Evolutionary conservation across 2,797 vertebrate species (phyloP), one percentile per base, ranked within the genome.

Genomic region (Microhierax caerulescens): DNA sequence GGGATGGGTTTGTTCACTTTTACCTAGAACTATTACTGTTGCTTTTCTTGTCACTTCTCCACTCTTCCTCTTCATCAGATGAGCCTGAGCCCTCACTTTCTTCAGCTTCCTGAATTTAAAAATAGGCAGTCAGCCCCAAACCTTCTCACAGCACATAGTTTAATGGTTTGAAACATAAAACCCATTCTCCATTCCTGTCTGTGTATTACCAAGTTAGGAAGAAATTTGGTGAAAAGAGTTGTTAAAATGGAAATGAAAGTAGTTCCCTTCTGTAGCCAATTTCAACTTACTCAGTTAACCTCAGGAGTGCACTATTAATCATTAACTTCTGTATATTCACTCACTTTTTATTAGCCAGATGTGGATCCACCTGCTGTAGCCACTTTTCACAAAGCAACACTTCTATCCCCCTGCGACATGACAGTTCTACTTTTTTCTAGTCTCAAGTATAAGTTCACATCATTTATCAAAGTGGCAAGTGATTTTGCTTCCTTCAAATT

Each of bases 21-120:
- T 98, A 99, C 99, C 99, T 99, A 16, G 99, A 99, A 95, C 98
- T 99, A 87, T 99, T 97, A 65, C 97, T 98, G 73, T 98, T 99
- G 95, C 98, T 99, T 69, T 98, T 99, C 98, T 99, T 97, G 64
- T 98, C 99, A 97, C 99, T 99, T 60, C 98, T 99, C 99, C 99
- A 99, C 73, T 99, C 98, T 17, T 99, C 99, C 28, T 99, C 98
- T 73, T 98, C 99, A 85, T 98, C 98, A 39, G 99, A 99, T 5
- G 98, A 99, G 60, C 92, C 94, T 73, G 97, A 97, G 16, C 88
- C 97, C 82, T 98, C 98, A 92, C 98, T 98, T 60, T 97, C 98
- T 77, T 98, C 98, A 59, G 97, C 98, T 74, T 97, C 95, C 97
- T 97, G 72, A 43, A 88, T 85, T 82, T 27, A 88, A 80, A 89